Evolutionary conservation across 2,888 invertebrate species (phyloP), one percentile per base, ranked within the genome.

Genomic region (Tinea semifulvella): DNA sequence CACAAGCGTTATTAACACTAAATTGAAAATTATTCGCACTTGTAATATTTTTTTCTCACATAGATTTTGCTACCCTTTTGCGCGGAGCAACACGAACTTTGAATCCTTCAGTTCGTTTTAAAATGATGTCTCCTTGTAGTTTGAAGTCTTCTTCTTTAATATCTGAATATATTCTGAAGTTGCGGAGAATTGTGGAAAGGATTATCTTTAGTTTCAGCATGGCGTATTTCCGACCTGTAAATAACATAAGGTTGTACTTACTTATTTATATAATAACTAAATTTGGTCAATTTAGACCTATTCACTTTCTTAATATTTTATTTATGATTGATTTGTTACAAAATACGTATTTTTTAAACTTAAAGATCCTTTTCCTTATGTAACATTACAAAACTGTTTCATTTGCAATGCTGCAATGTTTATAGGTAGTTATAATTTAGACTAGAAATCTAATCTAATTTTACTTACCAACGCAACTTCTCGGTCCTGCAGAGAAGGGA

Each of bases 401-500:
- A n/a, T n/a, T n/a, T n/a, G n/a, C n/a, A n/a, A n/a, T n/a, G n/a
- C n/a, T n/a, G n/a, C n/a, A n/a, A n/a, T n/a, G n/a, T n/a, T n/a
- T n/a, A n/a, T n/a, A n/a, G n/a, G n/a, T n/a, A n/a, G n/a, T n/a
- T n/a, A n/a, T n/a, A n/a, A n/a, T n/a, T n/a, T n/a, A n/a, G n/a
- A n/a, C n/a, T n/a, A n/a, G n/a, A n/a, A n/a, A n/a, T n/a, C n/a
- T n/a, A n/a, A n/a, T n/a, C n/a, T n/a, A 35, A 14, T 8, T 18
- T 38, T n/a, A 69, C 88, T 77, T 56, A 89, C 90, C 90, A 49
- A 90, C 89, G 62, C 90, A 90, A 73, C 89, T 89, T 56, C 92
- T 85, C 3, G 92, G 91, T 27, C 91, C 92, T 48, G 92, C 92
- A 43, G 91, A 91, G 82, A 92, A 92, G 8, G 92, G 91, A 44